Base-by-base conservation (phyloP, 2,888 invertebrate species). In the Biston stratarius region DNA sequence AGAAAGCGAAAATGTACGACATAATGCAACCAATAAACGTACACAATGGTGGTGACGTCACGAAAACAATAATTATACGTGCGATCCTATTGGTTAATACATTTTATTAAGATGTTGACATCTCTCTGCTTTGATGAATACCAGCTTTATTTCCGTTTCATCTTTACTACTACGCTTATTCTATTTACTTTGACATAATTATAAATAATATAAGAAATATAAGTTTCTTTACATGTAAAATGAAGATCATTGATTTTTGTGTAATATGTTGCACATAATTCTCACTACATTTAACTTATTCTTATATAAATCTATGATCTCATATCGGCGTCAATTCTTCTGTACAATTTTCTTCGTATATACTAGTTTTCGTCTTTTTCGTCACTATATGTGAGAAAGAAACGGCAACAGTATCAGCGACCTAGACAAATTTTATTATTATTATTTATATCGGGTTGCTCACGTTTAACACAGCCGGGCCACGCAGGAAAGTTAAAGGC, bases 161-260 rank as follows among this genome's bases (percentile, higher is more conserved):
- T 49, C 0, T 33, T 49, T 42, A 10, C n/a, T 64, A 66, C 45
- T 66, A 66, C 47, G 52, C 48, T 55, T 61, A 64, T 36, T 24
- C 42, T 15, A 44, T 12, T 44, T 51, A 63, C 15, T 40, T 53
- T 10, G 1, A 48, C 11, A n/a, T 51, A n/a, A n/a, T n/a, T n/a
- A 51, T 34, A 34, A n/a, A 51, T 36, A 36, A 15, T 9, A 40
- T 53, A 24, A 34, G 36, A n/a, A 9, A 48, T 38, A 38, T 38
- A 8, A 2, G 3, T 55, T 40, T 33, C 6, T 55, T 40, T 70
- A 70, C 15, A 61, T 24, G 49, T 67, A 70, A 62, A 58, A 62
- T 70, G 61, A 69, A 69, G 70, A 73, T 73, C 72, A 64, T 64
- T 14, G 38, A 53, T 64, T 47, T 24, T 38, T 64, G 64, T 64